Base-by-base conservation (phyloP, 2,797 vertebrate genomes). In the Brachymystax lenok region DNA sequence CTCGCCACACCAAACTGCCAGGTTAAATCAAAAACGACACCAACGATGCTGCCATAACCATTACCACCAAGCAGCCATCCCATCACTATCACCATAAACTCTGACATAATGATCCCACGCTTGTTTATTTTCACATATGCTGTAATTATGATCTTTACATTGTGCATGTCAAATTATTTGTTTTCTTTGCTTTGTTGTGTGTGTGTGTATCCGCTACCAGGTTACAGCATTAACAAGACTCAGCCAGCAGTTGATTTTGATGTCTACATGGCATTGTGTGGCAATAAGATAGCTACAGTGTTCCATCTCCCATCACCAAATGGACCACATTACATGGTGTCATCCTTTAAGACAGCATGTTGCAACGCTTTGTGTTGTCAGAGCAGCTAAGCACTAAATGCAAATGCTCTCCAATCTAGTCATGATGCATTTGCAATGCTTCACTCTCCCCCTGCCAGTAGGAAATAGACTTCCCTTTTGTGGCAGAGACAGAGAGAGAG, bases 1-100 rank as follows among this genome's bases (percentile, higher is more conserved):
- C 87, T 90, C 78, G 33, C 87, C 80, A 76, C 89, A 76, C 83
- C 83, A 87, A 86, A 89, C 89, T 86, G 88, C 89, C 89, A 89
- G 90, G 92, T 93, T 92, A 90, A 90, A 94, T 94, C 91, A 92
- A 82, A 81, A 81, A 80, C 85, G 51, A 84, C 84, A 2, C 10
- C 40, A 80, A 80, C 35, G 71, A 84, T 86, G 17, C 85, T 88
- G 86, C 86, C 80, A 66, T 59, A 69, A 83, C 87, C 83, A 85
- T 90, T 88, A 88, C 71, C 78, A 76, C 73, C 76, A 75, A 61
- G 52, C 73, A 80, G 79, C 66, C 85, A 76, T 82, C 71, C 74
- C 81, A 77, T 82, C 80, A 86, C 40, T 10, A 12, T 86, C 79
- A 81, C 64, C 81, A 87, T 86, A 82, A 90, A 90, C 74, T 80